Base-by-base conservation (phyloP, 2,113 vertebrate genomes). In the Scartelaos histophorus region DNA sequence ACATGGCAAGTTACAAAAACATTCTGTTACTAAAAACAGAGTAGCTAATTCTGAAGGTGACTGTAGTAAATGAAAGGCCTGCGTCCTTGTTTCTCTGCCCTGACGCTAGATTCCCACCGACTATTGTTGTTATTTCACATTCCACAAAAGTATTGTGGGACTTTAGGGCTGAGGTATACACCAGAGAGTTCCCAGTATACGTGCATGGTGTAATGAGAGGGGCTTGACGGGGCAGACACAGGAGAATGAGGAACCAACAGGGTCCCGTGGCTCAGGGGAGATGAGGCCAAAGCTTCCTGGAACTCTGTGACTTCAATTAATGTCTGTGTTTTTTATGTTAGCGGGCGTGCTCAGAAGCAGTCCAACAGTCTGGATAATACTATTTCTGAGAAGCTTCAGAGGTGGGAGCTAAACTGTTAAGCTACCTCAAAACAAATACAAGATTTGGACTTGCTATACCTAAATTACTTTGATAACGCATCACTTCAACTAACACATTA, bases 141-240 rank as follows among this genome's bases (percentile, higher is more conserved):
- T 90, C 84, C 78, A 77, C 83, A 86, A 85, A 82, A 73, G 81
- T 87, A 85, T 90, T 92, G 84, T 88, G 73, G 83, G 67, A 74
- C 78, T 83, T 89, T 70, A 75, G 68, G 74, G 74, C 72, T 15
- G 77, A 88, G 83, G 75, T 85, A 80, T 81, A 83, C 67, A 77
- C 77, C 67, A 81, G 77, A 82, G 72, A 76, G 84, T 74, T 88
- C 82, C 74, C 82, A 85, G 82, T 74, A 29, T 29, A 76, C 81
- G 82, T 85, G 38, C 38, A 43, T 43, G 80, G 78, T 79, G 80
- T 91, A 94, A 94, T 95, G 92, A 96, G 92, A 85, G 90, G 91
- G 93, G 88, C 88, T 76, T 95, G 95, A 95, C 89, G 92, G 91
- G 87, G 89, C 78, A 94, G 94, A 95, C 94, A 95, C 93, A 94